phyloP scores from a whole-genome alignment of 2,888 invertebrate genomes.

The Dryobota labecula region DNA sequence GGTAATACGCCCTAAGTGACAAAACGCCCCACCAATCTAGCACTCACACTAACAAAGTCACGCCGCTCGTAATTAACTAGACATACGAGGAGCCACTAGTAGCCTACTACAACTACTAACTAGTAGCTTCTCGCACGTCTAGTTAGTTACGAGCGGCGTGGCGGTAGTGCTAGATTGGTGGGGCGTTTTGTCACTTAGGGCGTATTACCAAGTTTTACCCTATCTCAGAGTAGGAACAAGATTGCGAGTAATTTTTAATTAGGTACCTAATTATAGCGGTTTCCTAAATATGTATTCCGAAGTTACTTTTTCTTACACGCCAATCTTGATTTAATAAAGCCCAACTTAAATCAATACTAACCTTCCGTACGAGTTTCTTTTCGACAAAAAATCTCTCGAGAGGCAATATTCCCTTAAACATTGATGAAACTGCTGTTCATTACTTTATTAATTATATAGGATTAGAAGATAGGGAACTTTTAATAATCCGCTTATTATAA shows the following conservation, averaged over 20 bases:
- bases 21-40: no score
- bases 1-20: no score
- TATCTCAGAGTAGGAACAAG: background rate
- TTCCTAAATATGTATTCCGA: background rate
- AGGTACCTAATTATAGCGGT: background rate
- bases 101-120: no score
- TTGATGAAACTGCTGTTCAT: slow-evolving; percentile 46
- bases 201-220: no score
- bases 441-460: slow-evolving; percentile 54
- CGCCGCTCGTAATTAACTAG: no score
- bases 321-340: background rate
- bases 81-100: no score
- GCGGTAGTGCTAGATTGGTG: no score
- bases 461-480: slow-evolving; percentile 54
- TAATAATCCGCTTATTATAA: slow-evolving; percentile 52
- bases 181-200: no score
- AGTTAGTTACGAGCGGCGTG: no score
- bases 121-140: no score
- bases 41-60: no score
- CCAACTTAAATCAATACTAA: slow-evolving; percentile 5
- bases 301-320: background rate
- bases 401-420: slow-evolving; percentile 26
- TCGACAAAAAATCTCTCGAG: slow-evolving; percentile 14
- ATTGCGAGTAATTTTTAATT: no score
- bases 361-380: slow-evolving; percentile 10